phyloP scores from a whole-genome alignment of 2,797 vertebrate genomes.

The Falco rusticolus region DNA sequence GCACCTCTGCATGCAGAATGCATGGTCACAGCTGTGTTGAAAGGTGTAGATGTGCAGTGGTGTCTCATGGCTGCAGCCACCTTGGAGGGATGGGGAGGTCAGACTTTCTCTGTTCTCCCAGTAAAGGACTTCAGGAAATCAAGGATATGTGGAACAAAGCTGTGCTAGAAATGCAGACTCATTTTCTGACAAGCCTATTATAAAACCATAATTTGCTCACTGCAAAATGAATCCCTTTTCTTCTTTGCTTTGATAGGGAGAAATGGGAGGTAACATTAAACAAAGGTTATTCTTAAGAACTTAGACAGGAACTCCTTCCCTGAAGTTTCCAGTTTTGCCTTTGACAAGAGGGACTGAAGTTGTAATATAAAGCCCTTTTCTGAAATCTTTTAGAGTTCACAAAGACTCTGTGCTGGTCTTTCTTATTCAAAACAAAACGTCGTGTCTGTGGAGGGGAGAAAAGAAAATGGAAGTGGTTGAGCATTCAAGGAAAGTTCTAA shows the following conservation, averaged over 20 bases:
- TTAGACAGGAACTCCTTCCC: background rate
- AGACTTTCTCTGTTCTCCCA: background rate
- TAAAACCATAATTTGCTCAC: background rate
- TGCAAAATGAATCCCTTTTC: background rate
- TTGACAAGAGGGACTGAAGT: background rate
- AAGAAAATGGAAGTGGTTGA: background rate
- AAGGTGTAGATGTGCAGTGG: background rate
- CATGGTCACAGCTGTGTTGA: fast-evolving
- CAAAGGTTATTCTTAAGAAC: background rate
- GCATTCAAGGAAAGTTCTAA: background rate
- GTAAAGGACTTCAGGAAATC: background rate
- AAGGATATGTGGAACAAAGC: background rate
- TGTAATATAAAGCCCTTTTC: background rate
- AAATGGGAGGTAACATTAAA: background rate
- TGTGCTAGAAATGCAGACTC: background rate
- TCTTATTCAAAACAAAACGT: slow-evolving; percentile 3
- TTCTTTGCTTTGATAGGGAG: background rate
- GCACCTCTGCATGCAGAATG: background rate
- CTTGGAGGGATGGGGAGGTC: fast-evolving
- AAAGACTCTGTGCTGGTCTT: background rate
- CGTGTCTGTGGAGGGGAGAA: background rate
- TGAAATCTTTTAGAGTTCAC: background rate
- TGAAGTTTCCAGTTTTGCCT: background rate
- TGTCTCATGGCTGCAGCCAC: background rate
- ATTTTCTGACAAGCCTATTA: slow-evolving; percentile 2